These are phyloP conservation scores for Parazoanthus darwini DNA, from an alignment of 92 coral and sea anemone genomes.

Conservation along the genomic window DNA sequence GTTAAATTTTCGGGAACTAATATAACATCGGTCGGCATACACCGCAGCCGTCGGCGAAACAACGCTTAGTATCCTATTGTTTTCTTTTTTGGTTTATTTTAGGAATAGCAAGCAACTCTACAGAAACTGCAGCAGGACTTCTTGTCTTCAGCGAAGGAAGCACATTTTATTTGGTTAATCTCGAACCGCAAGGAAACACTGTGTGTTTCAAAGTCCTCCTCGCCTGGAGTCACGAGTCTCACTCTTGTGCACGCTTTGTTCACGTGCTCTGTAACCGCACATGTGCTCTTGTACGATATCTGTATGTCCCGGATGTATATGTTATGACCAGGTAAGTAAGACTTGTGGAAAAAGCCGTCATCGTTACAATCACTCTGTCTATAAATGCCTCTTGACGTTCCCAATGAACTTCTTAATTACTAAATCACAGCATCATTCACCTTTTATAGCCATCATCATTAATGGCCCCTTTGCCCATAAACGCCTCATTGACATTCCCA, in stretches of 20 bases:
- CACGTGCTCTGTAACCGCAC: slow-evolving; percentile 16
- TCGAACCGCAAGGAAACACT: background rate
- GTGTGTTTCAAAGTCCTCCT: slow-evolving; percentile 27
- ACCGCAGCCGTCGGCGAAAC: too few species aligned
- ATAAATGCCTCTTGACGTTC: too few species aligned
- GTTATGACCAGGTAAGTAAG: slow-evolving; percentile 20
- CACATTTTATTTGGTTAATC: slow-evolving; percentile 16
- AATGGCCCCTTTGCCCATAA: too few species aligned
- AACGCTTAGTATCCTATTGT: background rate
- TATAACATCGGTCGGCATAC: too few species aligned
- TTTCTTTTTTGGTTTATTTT: background rate
- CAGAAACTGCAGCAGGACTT: background rate
- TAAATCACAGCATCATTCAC: too few species aligned
- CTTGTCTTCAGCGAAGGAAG: slow-evolving; percentile 28
- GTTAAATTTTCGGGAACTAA: too few species aligned
- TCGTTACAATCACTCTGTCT: too few species aligned
- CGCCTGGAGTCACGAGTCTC: slow-evolving; percentile 33
- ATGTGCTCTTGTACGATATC: slow-evolving; percentile 32
- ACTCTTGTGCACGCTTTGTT: slow-evolving; percentile 26
- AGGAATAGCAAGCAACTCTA: slow-evolving; percentile 29
- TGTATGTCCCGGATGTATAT: slow-evolving; percentile 35
- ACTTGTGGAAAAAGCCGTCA: too few species aligned
- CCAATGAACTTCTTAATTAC: too few species aligned
- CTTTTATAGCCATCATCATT: too few species aligned
- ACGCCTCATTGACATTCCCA: too few species aligned